Conservation (phyloP, 2,113 vertebrate species). For the Perca flavescens region DNA sequence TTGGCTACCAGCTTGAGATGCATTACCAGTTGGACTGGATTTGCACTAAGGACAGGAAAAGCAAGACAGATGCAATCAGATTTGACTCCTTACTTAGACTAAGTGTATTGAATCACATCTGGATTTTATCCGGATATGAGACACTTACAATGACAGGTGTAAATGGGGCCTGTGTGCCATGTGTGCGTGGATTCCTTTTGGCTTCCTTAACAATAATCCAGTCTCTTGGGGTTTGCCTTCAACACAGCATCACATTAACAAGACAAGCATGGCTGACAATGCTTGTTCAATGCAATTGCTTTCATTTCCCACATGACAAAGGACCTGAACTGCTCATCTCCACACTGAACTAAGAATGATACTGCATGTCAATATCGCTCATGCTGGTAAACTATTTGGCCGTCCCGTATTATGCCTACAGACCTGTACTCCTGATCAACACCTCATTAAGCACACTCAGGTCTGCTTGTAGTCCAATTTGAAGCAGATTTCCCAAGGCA, state of each 20-base stretch:
- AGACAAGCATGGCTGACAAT: constrained; percentile 1
- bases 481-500: constrained; percentile 74
- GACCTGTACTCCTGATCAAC: constrained; percentile 53
- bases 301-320: constrained; percentile 42
- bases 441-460: constrained; percentile 74
- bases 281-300: constrained; percentile 33
- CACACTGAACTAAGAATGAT: constrained; percentile 33
- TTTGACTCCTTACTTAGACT: neutral
- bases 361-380: constrained; percentile 38
- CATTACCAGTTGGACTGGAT: neutral
- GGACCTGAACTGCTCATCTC: constrained; percentile 52
- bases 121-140: neutral
- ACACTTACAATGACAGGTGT: constrained; percentile 5
- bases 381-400: constrained; percentile 28
- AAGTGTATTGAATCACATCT: neutral
- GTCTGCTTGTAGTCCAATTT: constrained; percentile 77
- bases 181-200: neutral
- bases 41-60: neutral
- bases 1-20: neutral
- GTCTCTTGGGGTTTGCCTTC: constrained; percentile 33
- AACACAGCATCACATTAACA: constrained; percentile 45
- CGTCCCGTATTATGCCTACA: constrained; percentile 6
- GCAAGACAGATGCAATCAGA: neutral
- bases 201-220: neutral
- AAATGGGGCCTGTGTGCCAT: neutral